Evolutionary conservation across 2,797 vertebrate species (phyloP), one percentile per base, ranked within the genome.

Genomic region (Lepilemur septentrionalis): DNA sequence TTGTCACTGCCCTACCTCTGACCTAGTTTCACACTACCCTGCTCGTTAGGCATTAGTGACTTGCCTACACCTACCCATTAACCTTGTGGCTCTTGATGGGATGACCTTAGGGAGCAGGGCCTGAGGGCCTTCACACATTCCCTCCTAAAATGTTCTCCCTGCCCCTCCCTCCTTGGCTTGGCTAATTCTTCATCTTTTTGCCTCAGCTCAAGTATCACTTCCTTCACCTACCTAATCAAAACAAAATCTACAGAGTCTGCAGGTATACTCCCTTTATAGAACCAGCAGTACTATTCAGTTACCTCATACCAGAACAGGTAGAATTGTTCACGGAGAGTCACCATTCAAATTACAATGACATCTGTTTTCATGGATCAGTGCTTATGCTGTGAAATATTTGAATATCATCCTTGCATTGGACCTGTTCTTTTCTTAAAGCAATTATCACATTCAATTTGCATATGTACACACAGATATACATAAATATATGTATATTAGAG

Each of bases 391-490:
- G 93, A 95, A 91, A 85, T 91, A 61, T 87, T 93, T 97, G 84
- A 96, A 81, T 96, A 92, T 72, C 93, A 93, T 41, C 46, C 91
- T 96, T 92, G 76, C 55, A 30, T 89, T 93, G 30, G 95, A 86
- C 82, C 30, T 63, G 28, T 61, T 81, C 57, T 63, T 91, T 90
- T 75, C 59, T 95, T 57, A 86, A 94, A 82, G 67, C 57, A 93
- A 38, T 81, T 43, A 59, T 67, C 73, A 92, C n/a, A 67, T 67
- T 90, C 9, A 81, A 78, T 93, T 85, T 93, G 46, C 43, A 61
- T 86, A 48, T 32, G 41, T 5, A 59, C 13, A 94, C 2, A 83
- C 22, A 91, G 11, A 55, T 30, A 59, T 25, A 65, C 43, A 46
- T 48, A 82, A 59, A 65, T 35, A 65, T 57, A 35, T 63, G 4